A percentile compares a stretch with the other conserved stretches of the same genome.
These are phyloP conservation scores for Zaprionus ghesquierei DNA, from an alignment of 1,140 invertebrate genomes.

Conservation along the genomic window DNA sequence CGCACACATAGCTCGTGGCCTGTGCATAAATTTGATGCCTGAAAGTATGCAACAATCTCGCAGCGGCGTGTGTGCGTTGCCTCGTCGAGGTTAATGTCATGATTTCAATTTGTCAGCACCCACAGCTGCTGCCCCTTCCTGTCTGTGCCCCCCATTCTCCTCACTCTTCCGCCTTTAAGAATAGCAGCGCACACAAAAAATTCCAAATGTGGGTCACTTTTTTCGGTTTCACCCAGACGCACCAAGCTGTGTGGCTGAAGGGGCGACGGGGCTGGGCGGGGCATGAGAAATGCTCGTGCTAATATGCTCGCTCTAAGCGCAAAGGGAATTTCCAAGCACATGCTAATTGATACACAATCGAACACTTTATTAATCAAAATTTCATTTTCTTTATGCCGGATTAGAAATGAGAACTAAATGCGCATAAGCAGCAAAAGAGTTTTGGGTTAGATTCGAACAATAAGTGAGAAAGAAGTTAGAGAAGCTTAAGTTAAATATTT, in stretches of 20 bases:
- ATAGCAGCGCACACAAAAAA: constrained; percentile 9
- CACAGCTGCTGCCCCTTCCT: not conserved
- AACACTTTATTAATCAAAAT: constrained; percentile 51
- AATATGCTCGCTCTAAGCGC: constrained; percentile 16
- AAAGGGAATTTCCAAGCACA: constrained; percentile 27
- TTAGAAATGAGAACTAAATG: not conserved
- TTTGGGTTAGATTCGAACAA: constrained; percentile 19
- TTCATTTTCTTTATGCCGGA: constrained; percentile 49
- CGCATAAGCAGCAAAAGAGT: too few species aligned
- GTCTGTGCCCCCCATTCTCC: too few species aligned
- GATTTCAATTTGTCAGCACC: constrained; percentile 64
- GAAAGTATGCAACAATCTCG: constrained; percentile 61
- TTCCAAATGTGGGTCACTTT: constrained; percentile 38
- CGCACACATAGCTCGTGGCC: constrained; percentile 26
- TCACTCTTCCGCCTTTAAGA: not conserved
- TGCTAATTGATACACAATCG: constrained; percentile 64
- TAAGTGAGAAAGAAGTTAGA: not conserved
- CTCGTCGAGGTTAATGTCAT: constrained; percentile 65
- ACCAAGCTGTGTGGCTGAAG: not conserved
- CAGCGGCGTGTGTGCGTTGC: constrained; percentile 6
- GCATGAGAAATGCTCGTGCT: constrained; percentile 21
- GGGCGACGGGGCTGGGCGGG: not conserved
- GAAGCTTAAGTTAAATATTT: not conserved
- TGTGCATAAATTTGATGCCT: constrained; percentile 65
- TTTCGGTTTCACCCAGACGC: constrained; percentile 29